These are phyloP conservation scores for Acholoe squamosa DNA, from an alignment of 2,888 invertebrate species.

Conservation along the genomic window DNA sequence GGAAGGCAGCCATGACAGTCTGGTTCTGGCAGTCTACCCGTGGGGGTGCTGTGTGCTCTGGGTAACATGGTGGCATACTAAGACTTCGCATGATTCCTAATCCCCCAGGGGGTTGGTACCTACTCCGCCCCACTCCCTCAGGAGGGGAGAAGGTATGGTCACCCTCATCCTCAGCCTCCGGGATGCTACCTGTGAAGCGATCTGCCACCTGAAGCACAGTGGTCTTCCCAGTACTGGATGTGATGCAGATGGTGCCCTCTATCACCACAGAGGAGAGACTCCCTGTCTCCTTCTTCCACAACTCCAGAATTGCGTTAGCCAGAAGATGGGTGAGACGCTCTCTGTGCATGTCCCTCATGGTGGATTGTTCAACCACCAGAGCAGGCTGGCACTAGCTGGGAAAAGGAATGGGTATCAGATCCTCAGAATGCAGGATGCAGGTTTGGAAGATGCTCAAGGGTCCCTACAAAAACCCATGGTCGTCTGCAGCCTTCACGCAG, in stretches of 20 bases:
- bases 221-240: slow-evolving; percentile 70
- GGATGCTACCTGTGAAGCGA: slow-evolving; percentile 69
- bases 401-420: too few relatives aligned
- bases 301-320: slow-evolving; percentile 72
- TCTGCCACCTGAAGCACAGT: slow-evolving; percentile 71
- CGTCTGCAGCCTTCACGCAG: background rate
- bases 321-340: slow-evolving; percentile 71
- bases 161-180: slow-evolving; percentile 64
- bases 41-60: slow-evolving; percentile 25
- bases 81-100: slow-evolving; percentile 19
- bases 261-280: slow-evolving; percentile 71
- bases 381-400: background rate
- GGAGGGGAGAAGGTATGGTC: slow-evolving; percentile 18
- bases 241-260: slow-evolving; percentile 73
- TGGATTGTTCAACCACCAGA: slow-evolving; percentile 10
- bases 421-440: too few relatives aligned
- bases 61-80: slow-evolving; percentile 13
- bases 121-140: background rate
- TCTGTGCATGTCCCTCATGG: slow-evolving; percentile 71
- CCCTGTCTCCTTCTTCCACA: slow-evolving; percentile 74
- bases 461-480: too few relatives aligned
- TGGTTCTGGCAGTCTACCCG: slow-evolving; percentile 51
- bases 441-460: too few relatives aligned
- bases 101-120: background rate
- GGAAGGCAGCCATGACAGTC: slow-evolving; percentile 55